Evolutionary conservation across 2,113 vertebrate species (phyloP), one percentile per base, ranked within the genome.

Genomic region (Telmatochromis sp.): DNA sequence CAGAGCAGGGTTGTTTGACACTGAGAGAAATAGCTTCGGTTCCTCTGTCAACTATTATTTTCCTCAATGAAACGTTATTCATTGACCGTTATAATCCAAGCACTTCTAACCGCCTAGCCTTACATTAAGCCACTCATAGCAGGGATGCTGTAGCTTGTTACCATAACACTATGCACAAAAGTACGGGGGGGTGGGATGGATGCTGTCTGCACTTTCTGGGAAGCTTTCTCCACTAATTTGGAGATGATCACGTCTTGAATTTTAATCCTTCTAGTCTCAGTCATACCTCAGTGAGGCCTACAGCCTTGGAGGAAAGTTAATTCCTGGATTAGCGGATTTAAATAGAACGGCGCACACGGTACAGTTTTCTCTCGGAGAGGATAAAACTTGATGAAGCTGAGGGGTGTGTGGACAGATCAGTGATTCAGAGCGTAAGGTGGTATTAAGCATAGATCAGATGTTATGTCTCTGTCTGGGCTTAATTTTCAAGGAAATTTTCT

Each of bases 151-250:
- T 85, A 31, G 55, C 65, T 85, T 28, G 23, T 89, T 83, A 83
- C 40, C 35, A 83, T 58, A 89, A 92, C 90, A 88, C 91, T 95
- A 93, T 93, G 93, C 93, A 95, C 83, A 87, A 54, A 87, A 87
- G 49, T 26, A 58, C 51, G 5, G 68, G 7, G 31, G 12, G 73
- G 28, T 6, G 68, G 35, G 31, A 9, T 45, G 47, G 80, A 53
- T 83, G 70, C 85, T 21, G 42, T 82, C 68, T 49, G 83, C 80
- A 60, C 79, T 87, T 85, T 75, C 63, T n/a, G 15, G 28, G 86
- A 75, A 54, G 33, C 83, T 68, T 63, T 63, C 42, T 85, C 85
- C 68, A n/a, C 81, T 60, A 82, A 84, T 86, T 85, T 54, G 26
- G 12, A 78, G 45, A 83, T 45, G 70, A 75, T 68, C 26, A 87